Percentiles rank a stretch among this genome's conserved stretches.
These are phyloP conservation scores for Solenopsis invicta DNA, from an alignment of 1,140 invertebrate species.

Conservation along the genomic window DNA sequence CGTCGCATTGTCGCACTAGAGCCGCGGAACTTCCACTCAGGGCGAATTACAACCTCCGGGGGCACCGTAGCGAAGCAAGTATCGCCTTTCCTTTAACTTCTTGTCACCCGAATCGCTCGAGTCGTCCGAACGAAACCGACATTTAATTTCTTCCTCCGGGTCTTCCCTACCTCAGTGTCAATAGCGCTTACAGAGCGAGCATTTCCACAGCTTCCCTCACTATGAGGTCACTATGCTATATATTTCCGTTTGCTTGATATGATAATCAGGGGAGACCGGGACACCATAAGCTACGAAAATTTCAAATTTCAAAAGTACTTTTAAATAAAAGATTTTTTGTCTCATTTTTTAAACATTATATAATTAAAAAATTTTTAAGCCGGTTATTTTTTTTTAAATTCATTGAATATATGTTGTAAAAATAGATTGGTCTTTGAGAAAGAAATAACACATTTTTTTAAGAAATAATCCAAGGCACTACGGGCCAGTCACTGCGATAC, in stretches of 20 bases:
- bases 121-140: slow-evolving; percentile 7
- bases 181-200: neutral
- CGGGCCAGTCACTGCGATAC: too few relatives aligned
- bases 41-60: slow-evolving; percentile 98
- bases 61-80: slow-evolving; percentile 97
- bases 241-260: neutral
- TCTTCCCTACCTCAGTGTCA: neutral
- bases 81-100: slow-evolving; percentile 44
- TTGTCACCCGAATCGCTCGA: neutral
- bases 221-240: neutral
- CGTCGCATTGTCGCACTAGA: slow-evolving; percentile 94
- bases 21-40: slow-evolving; percentile 94
- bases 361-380: too few relatives aligned
- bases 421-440: too few relatives aligned
- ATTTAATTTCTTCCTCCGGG: slow-evolving; percentile 49
- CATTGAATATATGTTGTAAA: too few relatives aligned
- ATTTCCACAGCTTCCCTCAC: neutral
- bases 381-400: too few relatives aligned
- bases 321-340: too few relatives aligned
- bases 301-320: too few relatives aligned
- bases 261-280: neutral
- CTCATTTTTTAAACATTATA: too few relatives aligned
- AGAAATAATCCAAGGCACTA: too few relatives aligned
- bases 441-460: too few relatives aligned
- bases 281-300: too few relatives aligned